phyloP scores from a whole-genome alignment of 2,888 invertebrate genomes.

The Acanthosoma haemorrhoidale region DNA sequence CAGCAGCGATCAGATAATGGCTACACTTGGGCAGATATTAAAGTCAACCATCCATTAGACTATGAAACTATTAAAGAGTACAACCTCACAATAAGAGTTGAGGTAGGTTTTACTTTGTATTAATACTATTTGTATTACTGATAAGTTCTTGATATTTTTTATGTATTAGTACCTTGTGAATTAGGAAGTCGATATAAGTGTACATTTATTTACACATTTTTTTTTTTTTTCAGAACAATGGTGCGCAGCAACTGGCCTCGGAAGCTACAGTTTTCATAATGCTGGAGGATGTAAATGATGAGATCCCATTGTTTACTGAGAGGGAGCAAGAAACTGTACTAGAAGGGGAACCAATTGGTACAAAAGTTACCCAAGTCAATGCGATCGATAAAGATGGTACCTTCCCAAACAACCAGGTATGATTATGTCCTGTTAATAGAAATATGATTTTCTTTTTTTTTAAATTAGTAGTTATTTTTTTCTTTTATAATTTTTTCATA shows the following conservation, averaged over 20 bases:
- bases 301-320: constrained; percentile 91
- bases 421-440: too few relatives aligned
- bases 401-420: constrained; percentile 87
- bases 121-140: background rate
- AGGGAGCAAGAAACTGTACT: constrained; percentile 91
- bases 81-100: constrained; percentile 90
- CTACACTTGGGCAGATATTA: constrained; percentile 91
- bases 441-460: too few relatives aligned
- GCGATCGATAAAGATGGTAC: constrained; percentile 95
- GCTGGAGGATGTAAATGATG: constrained; percentile 94
- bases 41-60: constrained; percentile 92
- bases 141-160: background rate
- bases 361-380: constrained; percentile 92
- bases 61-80: constrained; percentile 93
- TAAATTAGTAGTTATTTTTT: too few relatives aligned
- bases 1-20: constrained; percentile 90
- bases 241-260: constrained; percentile 88
- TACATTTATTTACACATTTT: background rate
- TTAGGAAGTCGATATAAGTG: background rate
- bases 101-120: constrained; percentile 59
- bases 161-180: background rate
- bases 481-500: too few relatives aligned
- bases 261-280: constrained; percentile 90
- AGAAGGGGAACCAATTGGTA: constrained; percentile 91
- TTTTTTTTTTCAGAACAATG: constrained; percentile 69